These are phyloP conservation scores for Nemoura dubitans DNA, from an alignment of 2,888 invertebrate species.

Conservation along the genomic window DNA sequence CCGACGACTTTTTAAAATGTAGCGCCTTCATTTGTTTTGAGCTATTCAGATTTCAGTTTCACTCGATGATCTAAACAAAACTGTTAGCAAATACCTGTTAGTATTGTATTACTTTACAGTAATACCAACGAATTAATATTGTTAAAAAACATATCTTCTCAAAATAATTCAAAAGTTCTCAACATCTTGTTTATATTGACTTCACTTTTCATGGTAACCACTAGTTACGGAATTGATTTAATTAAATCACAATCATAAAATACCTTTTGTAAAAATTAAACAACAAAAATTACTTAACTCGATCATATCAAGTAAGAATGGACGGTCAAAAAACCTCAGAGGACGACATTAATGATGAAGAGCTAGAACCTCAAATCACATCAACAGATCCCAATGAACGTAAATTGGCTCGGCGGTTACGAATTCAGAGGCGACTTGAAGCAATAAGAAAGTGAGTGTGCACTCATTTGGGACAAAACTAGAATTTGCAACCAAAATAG, in stretches of 20 bases:
- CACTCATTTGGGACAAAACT: not conserved
- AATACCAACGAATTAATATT: no score
- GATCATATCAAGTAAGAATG: no score
- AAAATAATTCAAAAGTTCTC: no score
- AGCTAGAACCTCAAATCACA: conserved; percentile 67
- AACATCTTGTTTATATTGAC: no score
- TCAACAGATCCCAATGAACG: conserved; percentile 74
- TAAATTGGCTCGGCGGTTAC: conserved; percentile 72
- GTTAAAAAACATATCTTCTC: no score
- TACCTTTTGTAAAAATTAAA: not conserved
- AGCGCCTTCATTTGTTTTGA: no score
- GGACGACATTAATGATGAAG: conserved; percentile 3
- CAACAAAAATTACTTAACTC: not conserved
- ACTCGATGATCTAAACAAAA: no score
- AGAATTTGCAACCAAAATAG: no score
- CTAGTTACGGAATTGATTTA: not conserved
- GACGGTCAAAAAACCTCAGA: conserved; percentile 12
- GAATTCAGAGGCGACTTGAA: conserved; percentile 72
- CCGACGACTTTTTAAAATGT: not conserved
- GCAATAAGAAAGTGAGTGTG: conserved; percentile 64
- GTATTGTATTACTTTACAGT: no score
- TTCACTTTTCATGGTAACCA: not conserved
- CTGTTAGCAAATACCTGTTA: no score
- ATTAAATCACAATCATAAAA: not conserved
- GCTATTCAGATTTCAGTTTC: no score